Base-by-base conservation (phyloP, 2,888 invertebrate genomes). In the Pristionchus maxplancki region DNA sequence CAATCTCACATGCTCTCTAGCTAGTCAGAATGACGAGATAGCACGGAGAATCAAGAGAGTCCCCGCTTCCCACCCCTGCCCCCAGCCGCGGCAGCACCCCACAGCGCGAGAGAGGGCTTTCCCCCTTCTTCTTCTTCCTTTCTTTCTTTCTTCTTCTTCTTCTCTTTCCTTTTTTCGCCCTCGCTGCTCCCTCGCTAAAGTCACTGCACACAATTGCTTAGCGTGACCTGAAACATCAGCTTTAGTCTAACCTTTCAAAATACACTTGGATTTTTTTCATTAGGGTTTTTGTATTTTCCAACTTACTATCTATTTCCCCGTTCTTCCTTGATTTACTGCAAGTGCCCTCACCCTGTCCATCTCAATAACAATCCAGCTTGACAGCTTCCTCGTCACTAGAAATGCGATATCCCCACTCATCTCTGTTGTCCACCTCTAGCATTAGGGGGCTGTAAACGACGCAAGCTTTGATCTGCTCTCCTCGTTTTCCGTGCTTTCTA, bases 121-220 rank as follows among this genome's bases (percentile, higher is more conserved):
- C 87, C 74, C 48, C 62, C 34, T n/a, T 67, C 86, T 71, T 62
- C 24, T 37, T 28, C 82, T 67, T 88, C 40, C 82, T 58, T 64
- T 82, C 40, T 48, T 64, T 82, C 64, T 67, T 31, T 28, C 28
- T 28, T 28, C 31, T 28, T 64, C 64, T 31, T 31, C 34, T 34
- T 78, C 48, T 78, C 78, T 88, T 64, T 82, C 88, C 53, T 88
- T 82, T 67, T 37, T 82, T 44, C 48, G 82, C 58, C 64, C 82
- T 37, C 71, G 53, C 20, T 24, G 28, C 67, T 74, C 24, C 20
- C 78, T 44, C 28, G 44, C 44, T 9, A 24, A n/a, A 37, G 37
- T 37, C 71, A 37, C 8, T 37, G 71, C 71, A 37, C 71, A 37
- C 71, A 24, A n/a, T 28, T 64, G n/a, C 28, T 64, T 13, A 28